Conservation (phyloP, 1,140 invertebrate genomes). For the Babylonia areolata region DNA sequence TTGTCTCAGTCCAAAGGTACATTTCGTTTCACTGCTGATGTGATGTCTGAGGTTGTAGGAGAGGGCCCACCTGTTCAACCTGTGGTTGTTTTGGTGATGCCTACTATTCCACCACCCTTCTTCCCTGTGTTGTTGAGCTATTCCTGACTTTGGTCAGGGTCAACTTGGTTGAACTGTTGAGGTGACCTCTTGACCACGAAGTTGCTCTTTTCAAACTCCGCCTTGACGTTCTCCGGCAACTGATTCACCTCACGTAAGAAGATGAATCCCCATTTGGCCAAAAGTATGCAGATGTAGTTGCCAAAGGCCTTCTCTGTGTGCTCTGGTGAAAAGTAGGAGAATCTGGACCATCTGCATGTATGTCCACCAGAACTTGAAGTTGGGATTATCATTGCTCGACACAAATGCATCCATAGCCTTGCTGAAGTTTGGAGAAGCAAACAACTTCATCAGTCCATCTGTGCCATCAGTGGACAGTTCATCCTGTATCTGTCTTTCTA, state of each 20-base stretch:
- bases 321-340: neutral
- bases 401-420: neutral
- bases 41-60: neutral
- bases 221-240: neutral
- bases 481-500: neutral
- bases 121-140: neutral
- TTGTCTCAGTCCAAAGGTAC: neutral
- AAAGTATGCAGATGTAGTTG: neutral
- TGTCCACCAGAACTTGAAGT: neutral
- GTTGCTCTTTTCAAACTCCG: neutral
- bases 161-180: slow-evolving; percentile 3
- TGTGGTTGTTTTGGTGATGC: neutral
- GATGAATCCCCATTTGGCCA: neutral
- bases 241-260: neutral
- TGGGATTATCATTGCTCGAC: neutral
- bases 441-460: neutral
- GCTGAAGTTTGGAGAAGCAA: neutral
- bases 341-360: neutral
- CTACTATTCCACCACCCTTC: neutral
- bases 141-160: neutral
- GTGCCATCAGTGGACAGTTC: neutral
- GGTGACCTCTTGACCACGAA: neutral
- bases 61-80: neutral
- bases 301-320: neutral
- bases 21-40: neutral